Evolutionary conservation across 2,888 invertebrate genomes (phyloP).

Genomic region (Perizoma affinitatum): DNA sequence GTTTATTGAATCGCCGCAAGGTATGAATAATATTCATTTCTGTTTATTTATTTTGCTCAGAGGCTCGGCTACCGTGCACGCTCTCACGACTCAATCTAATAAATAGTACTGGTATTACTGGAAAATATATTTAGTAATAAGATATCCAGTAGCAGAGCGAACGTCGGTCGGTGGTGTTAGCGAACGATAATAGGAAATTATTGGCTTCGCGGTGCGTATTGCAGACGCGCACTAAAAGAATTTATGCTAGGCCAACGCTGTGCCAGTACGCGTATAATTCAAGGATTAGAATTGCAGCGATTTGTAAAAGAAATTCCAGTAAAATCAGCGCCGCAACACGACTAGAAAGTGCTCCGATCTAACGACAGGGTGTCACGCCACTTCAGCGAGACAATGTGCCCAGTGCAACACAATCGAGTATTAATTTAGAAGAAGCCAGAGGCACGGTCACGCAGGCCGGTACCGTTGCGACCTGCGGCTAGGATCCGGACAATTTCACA

Average conservation of each 20-base stretch:
- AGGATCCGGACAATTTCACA: slow-evolving; percentile 64
- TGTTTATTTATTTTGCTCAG: slow-evolving; percentile 73
- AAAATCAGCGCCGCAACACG: slow-evolving; percentile 54
- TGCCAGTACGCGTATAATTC: slow-evolving; percentile 17
- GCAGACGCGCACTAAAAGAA: slow-evolving; percentile 32
- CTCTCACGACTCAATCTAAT: slow-evolving; percentile 82
- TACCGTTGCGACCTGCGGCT: slow-evolving; percentile 70
- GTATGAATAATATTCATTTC: slow-evolving; percentile 56
- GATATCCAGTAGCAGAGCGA: slow-evolving; percentile 71
- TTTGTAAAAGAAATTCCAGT: slow-evolving; percentile 54
- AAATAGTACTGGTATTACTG: slow-evolving; percentile 74
- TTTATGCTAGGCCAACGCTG: slow-evolving; percentile 27
- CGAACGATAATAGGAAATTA: slow-evolving; percentile 69
- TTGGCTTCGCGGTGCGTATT: slow-evolving; percentile 52
- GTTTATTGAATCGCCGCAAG: slow-evolving; percentile 49
- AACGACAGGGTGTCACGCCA: slow-evolving; percentile 71
- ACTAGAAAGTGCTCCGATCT: slow-evolving; percentile 67
- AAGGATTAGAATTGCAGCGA: slow-evolving; percentile 39
- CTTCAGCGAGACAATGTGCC: slow-evolving; percentile 59
- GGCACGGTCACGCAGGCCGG: slow-evolving; percentile 70
- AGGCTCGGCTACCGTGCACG: slow-evolving; percentile 61
- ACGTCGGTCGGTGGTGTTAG: slow-evolving; percentile 56
- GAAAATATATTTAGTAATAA: slow-evolving; percentile 73
- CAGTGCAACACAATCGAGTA: slow-evolving; percentile 66
- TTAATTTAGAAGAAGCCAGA: slow-evolving; percentile 69